Percentiles rank a stretch among this genome's conserved stretches.
Conservation (phyloP, 2,888 invertebrate genomes). For the Epicampocera succincta region DNA sequence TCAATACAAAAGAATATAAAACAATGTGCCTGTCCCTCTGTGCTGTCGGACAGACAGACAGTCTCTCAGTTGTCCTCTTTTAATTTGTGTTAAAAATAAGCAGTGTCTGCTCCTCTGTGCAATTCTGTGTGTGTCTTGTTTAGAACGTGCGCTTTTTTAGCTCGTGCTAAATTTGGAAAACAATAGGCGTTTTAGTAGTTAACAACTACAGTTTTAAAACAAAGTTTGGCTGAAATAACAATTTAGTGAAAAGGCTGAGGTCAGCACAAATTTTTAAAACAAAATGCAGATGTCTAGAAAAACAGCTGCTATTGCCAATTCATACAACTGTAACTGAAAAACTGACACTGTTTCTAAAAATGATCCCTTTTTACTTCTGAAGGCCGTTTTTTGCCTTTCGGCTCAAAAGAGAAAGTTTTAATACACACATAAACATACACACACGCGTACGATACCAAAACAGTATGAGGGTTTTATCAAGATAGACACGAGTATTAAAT, state of each 20-base stretch:
- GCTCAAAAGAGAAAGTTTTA: conserved; percentile 28
- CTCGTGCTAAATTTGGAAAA: conserved; percentile 63
- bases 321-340: neutral
- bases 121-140: neutral
- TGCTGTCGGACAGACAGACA: neutral
- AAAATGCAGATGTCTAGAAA: conserved; percentile 59
- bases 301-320: conserved; percentile 48
- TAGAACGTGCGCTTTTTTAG: conserved; percentile 38
- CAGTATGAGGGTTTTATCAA: conserved; percentile 23
- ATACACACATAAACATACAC: neutral
- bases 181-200: conserved; percentile 59
- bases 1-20: conserved; percentile 36
- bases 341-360: conserved; percentile 4
- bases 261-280: conserved; percentile 56
- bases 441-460: neutral
- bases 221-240: conserved; percentile 43
- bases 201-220: conserved; percentile 41
- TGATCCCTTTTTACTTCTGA: conserved; percentile 27
- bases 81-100: conserved; percentile 14
- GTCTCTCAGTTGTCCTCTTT: conserved; percentile 5
- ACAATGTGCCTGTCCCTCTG: conserved; percentile 14
- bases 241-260: conserved; percentile 59
- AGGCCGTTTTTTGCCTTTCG: conserved; percentile 29
- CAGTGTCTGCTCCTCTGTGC: neutral
- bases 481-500: neutral